These are phyloP conservation scores for Lagocephalus sceleratus DNA, from an alignment of 2,797 vertebrate genomes.

Conservation along the genomic window DNA sequence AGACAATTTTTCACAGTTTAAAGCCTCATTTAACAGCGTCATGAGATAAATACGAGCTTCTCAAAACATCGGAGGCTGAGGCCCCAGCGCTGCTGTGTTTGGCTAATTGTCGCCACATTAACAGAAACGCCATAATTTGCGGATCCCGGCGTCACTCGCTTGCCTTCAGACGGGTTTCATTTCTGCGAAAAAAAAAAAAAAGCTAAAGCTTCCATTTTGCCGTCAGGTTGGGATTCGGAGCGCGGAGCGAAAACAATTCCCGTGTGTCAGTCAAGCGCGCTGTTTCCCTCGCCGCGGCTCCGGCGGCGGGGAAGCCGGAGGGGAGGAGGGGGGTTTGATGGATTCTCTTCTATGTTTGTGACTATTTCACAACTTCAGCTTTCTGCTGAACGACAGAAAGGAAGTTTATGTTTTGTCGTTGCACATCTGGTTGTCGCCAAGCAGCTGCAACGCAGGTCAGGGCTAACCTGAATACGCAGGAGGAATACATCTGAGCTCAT, in stretches of 20 bases:
- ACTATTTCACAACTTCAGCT: no score
- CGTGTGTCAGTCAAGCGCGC: conserved; percentile 26
- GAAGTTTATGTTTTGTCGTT: no score
- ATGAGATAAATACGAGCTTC: conserved; percentile 12
- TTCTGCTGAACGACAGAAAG: no score
- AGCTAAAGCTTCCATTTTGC: conserved; percentile 5
- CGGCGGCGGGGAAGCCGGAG: no score
- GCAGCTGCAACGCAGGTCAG: no score
- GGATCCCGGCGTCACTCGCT: not conserved
- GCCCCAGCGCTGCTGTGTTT: not conserved
- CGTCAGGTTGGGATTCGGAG: conserved; percentile 30
- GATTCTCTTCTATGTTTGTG: no score
- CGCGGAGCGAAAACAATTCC: conserved; percentile 40
- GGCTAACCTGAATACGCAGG: no score
- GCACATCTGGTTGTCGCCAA: no score
- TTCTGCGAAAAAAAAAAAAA: no score
- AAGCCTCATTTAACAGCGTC: conserved; percentile 7
- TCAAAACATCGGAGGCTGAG: conserved; percentile 2
- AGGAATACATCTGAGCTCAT: no score
- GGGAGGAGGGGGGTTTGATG: no score
- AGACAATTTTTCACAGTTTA: conserved; percentile 6
- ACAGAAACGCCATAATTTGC: conserved; percentile 2
- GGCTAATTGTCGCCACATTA: not conserved
- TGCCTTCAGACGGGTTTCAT: not conserved
- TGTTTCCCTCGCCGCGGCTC: conserved; percentile 22